Evolutionary conservation across 2,113 vertebrate genomes (phyloP).

Genomic region (Carettochelys insculpta): DNA sequence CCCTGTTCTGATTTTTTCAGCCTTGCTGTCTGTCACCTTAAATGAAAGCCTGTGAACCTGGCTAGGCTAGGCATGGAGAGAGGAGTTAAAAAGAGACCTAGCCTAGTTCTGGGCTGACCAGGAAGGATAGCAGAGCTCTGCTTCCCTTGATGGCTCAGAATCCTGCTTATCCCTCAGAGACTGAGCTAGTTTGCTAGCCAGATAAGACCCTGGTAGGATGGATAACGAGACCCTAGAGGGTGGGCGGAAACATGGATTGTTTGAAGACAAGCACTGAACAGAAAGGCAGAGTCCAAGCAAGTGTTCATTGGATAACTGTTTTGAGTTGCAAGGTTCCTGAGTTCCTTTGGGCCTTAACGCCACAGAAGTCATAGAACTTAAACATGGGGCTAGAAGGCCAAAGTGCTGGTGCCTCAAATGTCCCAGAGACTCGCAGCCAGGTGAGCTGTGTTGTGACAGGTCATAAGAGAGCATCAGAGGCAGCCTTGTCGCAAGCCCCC

Average conservation of each 20-base stretch:
- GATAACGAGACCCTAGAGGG: background rate
- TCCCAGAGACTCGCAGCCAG: background rate
- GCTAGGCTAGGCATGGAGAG: background rate
- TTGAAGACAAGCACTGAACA: background rate
- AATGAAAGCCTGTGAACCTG: background rate
- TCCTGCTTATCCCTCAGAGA: background rate
- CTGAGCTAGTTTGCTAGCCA: background rate
- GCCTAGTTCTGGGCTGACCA: background rate
- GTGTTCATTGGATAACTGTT: background rate
- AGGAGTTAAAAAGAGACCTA: background rate
- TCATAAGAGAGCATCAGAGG: background rate
- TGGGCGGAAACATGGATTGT: background rate
- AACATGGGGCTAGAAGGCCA: background rate
- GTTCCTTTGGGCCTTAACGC: background rate
- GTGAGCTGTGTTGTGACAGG: background rate
- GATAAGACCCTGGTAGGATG: background rate
- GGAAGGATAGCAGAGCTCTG: background rate
- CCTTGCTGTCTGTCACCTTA: too few relatives aligned
- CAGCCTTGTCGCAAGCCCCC: background rate
- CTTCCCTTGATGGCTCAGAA: background rate
- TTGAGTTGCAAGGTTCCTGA: background rate
- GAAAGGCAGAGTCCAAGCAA: background rate
- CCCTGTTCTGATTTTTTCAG: too few relatives aligned
- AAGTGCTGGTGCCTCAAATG: background rate
- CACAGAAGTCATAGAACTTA: background rate